Conservation (phyloP, 2,888 invertebrate species). For the Isoperla grammatica region DNA sequence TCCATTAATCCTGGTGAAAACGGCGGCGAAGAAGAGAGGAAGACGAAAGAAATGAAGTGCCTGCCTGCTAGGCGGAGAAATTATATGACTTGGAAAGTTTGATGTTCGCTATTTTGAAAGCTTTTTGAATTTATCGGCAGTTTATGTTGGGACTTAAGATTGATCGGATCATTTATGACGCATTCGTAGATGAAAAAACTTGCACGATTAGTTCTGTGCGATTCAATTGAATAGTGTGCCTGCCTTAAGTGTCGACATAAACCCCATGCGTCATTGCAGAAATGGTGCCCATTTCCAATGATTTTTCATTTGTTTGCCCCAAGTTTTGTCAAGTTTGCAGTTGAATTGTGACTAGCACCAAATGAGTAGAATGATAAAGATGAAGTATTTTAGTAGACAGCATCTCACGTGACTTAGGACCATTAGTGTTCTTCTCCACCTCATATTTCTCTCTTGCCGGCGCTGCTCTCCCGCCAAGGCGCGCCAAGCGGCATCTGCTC, state of each 20-base stretch:
- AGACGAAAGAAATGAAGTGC: background rate
- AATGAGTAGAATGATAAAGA: constrained; percentile 15
- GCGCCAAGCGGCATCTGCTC: constrained; percentile 28
- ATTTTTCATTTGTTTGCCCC: background rate
- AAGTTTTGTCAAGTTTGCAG: no score
- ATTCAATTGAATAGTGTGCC: constrained; percentile 11
- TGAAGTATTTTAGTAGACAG: constrained; percentile 19
- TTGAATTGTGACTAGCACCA: no score
- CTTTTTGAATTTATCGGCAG: constrained; percentile 25
- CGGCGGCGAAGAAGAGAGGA: constrained; percentile 14
- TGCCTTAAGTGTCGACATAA: no score
- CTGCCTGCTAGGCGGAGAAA: background rate
- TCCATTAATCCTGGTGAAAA: constrained; percentile 29
- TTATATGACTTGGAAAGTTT: constrained; percentile 26
- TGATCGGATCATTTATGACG: constrained; percentile 20
- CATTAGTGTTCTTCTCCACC: constrained; percentile 25
- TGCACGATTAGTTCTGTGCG: constrained; percentile 13
- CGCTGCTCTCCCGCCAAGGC: constrained; percentile 22
- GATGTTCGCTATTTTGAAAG: constrained; percentile 24
- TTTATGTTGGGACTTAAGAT: constrained; percentile 22
- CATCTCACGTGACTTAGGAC: constrained; percentile 23
- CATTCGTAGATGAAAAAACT: constrained; percentile 18
- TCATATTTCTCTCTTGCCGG: constrained; percentile 25
- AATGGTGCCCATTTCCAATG: background rate
- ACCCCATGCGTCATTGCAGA: no score